A percentile compares a stretch with the other conserved stretches of the same genome.
Evolutionary conservation across 2,797 vertebrate species (phyloP).

Genomic region (Phoxinus dragarum): DNA sequence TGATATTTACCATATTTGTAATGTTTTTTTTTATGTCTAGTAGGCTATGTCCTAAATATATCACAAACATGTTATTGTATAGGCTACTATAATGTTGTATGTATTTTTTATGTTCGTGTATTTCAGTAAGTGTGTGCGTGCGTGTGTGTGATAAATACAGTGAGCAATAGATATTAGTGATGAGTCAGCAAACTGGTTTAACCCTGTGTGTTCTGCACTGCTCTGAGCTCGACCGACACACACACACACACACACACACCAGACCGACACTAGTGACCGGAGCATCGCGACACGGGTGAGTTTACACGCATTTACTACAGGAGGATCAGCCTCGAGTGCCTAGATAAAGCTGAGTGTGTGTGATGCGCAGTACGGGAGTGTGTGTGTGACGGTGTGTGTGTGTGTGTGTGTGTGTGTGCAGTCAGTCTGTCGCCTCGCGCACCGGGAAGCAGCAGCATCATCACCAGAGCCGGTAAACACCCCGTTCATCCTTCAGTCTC

Average conservation of each 20-base stretch:
- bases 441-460: constrained; percentile 48
- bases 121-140: background rate
- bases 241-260: background rate
- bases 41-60: background rate
- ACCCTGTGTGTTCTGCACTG: background rate
- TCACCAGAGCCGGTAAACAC: constrained; percentile 50
- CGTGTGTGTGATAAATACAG: background rate
- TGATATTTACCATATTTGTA: no score
- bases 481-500: background rate
- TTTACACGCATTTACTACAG: background rate
- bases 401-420: constrained; percentile 31
- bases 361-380: background rate
- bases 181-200: constrained; percentile 38
- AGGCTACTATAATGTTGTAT: background rate
- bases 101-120: background rate
- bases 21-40: background rate
- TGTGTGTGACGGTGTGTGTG: constrained; percentile 14
- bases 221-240: background rate
- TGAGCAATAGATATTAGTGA: background rate
- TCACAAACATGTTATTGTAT: background rate
- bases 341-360: constrained; percentile 16
- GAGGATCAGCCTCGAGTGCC: constrained; percentile 5
- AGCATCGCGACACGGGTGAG: constrained; percentile 28
- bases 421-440: constrained; percentile 34
- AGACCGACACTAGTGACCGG: constrained; percentile 4